Base-by-base conservation (phyloP, 2,888 invertebrate species). In the Baronia brevicornis region DNA sequence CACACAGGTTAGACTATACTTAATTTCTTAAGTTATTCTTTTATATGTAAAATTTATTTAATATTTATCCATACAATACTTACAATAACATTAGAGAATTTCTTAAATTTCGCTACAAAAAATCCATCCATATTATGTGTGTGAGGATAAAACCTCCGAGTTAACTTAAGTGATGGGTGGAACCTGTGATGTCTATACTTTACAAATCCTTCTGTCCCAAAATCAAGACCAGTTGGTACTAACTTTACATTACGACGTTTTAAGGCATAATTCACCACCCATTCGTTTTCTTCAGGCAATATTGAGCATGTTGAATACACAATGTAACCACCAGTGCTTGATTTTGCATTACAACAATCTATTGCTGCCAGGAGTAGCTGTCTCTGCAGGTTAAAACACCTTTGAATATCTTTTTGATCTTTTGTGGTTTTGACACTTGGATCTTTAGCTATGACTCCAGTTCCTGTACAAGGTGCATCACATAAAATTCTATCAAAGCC, bases 121-220 rank as follows among this genome's bases (percentile, higher is more conserved):
- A 99, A 99, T 2, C 99, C 99, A 77, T 99, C 99, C 93, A 99
- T 95, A 66, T 99, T 99, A 67, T 99, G 97, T 2, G 93, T 92
- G 66, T 99, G 99, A 0, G 99, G 99, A 78, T 99, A 99, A 79
- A 95, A 97, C 29, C 99, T 87, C 62, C 91, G 89, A 0, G 96
- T 93, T 36, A 95, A 72, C 60, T 94, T 95, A 70, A 99, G 73
- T 5, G 93, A 92, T 0, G 95, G 96, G 72, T 98, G 96, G 80
- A 95, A 98, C 48, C 96, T 87, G 53, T 89, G 86, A 44, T 94
- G 91, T 29, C 93, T 88, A 58, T 91, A 98, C 75, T 92, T 96
- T 0, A 91, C 90, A 68, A 97, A 98, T 7, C 99, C 99, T 61
- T 96, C 95, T 8, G 92, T 91, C 8, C 99, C 99, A 85, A 99